phyloP scores from a whole-genome alignment of 2,888 invertebrate genomes.

The Camptogramma bilineatum region DNA sequence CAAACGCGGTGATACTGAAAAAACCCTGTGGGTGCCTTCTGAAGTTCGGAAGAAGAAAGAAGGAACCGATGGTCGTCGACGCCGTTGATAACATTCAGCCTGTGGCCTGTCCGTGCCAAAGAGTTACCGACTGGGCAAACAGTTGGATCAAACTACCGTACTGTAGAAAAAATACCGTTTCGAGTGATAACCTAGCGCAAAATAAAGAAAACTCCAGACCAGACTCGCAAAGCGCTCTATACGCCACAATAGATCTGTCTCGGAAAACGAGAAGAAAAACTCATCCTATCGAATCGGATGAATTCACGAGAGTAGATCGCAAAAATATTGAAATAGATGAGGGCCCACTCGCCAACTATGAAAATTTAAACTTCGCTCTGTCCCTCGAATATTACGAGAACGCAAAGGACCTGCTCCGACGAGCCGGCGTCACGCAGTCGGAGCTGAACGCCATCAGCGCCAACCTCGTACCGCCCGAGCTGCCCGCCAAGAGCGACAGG shows the following conservation, averaged over 20 bases:
- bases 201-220: slow-evolving; percentile 84
- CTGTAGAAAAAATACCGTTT: slow-evolving; percentile 70
- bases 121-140: slow-evolving; percentile 88
- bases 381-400: slow-evolving; percentile 92
- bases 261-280: slow-evolving; percentile 85
- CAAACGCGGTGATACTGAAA: slow-evolving; percentile 85
- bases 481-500: slow-evolving; percentile 47
- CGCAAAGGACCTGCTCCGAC: slow-evolving; percentile 88
- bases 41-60: slow-evolving; percentile 72
- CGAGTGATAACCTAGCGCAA: slow-evolving; percentile 64
- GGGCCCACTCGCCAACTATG: slow-evolving; percentile 86
- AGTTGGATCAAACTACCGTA: slow-evolving; percentile 87
- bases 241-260: slow-evolving; percentile 89
- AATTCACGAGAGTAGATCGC: slow-evolving; percentile 43
- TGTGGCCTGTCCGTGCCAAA: slow-evolving; percentile 84
- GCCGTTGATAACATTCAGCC: slow-evolving; percentile 67
- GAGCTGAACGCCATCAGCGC: slow-evolving; percentile 77
- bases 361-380: slow-evolving; percentile 91
- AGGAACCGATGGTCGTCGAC: slow-evolving; percentile 68
- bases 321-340: slow-evolving; percentile 65
- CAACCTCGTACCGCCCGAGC: slow-evolving; percentile 61
- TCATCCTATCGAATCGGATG: slow-evolving; percentile 50
- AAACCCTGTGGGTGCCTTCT: slow-evolving; percentile 90
- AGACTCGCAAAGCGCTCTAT: slow-evolving; percentile 82
- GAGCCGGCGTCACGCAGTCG: slow-evolving; percentile 83